These are phyloP conservation scores for Epiblema foenella DNA, from an alignment of 2,888 invertebrate genomes.

Conservation along the genomic window DNA sequence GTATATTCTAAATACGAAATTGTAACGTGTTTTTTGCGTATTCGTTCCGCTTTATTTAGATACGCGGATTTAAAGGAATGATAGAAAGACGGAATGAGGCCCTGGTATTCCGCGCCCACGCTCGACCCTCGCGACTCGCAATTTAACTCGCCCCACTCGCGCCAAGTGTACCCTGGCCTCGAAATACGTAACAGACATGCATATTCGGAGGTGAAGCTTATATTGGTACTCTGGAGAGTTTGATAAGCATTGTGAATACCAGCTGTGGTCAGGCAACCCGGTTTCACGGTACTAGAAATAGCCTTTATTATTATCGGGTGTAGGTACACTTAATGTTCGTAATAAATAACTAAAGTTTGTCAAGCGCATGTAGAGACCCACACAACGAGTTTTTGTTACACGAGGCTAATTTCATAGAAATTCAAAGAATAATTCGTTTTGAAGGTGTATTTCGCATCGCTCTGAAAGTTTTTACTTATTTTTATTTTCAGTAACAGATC, in stretches of 20 bases:
- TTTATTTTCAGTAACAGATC: too few relatives aligned
- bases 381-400: neutral
- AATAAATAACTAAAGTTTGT: neutral
- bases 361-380: neutral
- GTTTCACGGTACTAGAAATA: neutral
- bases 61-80: slow-evolving; percentile 4
- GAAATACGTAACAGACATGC: neutral
- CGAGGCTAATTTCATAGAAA: too few relatives aligned
- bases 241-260: neutral
- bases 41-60: slow-evolving; percentile 10
- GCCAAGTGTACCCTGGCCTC: neutral
- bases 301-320: neutral
- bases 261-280: neutral
- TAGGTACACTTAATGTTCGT: neutral
- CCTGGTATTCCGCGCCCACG: slow-evolving; percentile 15
- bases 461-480: too few relatives aligned
- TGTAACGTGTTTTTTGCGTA: slow-evolving; percentile 12
- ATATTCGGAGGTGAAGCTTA: neutral
- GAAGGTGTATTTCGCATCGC: too few relatives aligned
- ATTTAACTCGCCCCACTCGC: neutral
- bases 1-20: slow-evolving; percentile 25
- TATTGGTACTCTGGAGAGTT: neutral
- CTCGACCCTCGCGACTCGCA: neutral
- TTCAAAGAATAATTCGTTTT: too few relatives aligned
- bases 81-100: neutral